phyloP scores from a whole-genome alignment of 2,113 vertebrate species.

The Cyanocitta stelleri region DNA sequence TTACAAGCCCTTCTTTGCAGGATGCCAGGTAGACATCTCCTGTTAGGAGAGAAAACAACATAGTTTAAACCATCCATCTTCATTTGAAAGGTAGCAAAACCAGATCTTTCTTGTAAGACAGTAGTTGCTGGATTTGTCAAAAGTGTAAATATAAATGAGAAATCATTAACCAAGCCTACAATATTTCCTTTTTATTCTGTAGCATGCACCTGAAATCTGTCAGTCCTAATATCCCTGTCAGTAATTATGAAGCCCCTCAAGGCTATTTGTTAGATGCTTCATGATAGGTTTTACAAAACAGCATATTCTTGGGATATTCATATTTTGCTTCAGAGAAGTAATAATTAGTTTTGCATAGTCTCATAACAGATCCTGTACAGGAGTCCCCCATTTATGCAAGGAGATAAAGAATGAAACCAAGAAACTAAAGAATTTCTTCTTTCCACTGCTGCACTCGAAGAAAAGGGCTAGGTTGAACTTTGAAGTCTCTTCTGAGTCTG shows the following conservation, averaged over 20 bases:
- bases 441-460: background rate
- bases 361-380: background rate
- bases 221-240: slow-evolving; percentile 9
- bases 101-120: background rate
- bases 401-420: background rate
- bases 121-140: background rate
- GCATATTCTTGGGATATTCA: background rate
- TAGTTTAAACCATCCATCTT: background rate
- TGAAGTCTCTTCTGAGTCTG: background rate
- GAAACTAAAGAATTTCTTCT: background rate
- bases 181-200: slow-evolving; percentile 10
- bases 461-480: background rate
- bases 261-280: background rate
- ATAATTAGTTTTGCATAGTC: background rate
- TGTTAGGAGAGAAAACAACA: background rate
- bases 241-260: slow-evolving; percentile 23
- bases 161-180: background rate
- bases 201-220: background rate
- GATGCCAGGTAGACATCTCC: background rate
- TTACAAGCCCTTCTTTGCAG: background rate
- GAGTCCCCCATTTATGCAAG: background rate
- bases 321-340: slow-evolving; percentile 25
- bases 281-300: background rate
- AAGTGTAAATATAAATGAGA: slow-evolving; percentile 17
- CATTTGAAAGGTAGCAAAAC: background rate